These are phyloP conservation scores for Sparidentex hasta DNA, from an alignment of 2,797 vertebrate species.

Conservation along the genomic window DNA sequence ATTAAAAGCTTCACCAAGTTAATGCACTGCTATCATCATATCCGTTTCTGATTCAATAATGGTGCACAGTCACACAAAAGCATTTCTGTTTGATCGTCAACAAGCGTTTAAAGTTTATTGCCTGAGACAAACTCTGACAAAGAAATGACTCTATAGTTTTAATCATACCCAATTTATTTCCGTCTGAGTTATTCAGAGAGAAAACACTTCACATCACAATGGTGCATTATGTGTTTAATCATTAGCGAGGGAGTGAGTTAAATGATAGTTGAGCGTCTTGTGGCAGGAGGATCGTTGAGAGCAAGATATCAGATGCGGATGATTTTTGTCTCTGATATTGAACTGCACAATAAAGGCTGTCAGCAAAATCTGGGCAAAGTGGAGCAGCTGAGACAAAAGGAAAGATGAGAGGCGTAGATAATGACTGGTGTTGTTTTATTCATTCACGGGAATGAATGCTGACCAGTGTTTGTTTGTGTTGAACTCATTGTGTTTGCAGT, in stretches of 20 bases:
- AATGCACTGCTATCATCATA: constrained; percentile 30
- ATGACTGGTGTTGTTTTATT: constrained; percentile 79
- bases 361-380: constrained; percentile 74
- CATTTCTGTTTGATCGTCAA: constrained; percentile 41
- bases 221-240: constrained; percentile 64
- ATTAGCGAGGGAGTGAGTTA: constrained; percentile 56
- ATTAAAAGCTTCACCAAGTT: constrained; percentile 30
- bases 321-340: constrained; percentile 58
- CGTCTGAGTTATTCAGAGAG: constrained; percentile 48
- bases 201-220: constrained; percentile 42
- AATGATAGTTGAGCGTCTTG: constrained; percentile 51
- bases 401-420: constrained; percentile 74
- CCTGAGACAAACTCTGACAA: constrained; percentile 34
- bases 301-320: constrained; percentile 32
- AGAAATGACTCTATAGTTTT: constrained; percentile 39
- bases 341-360: constrained; percentile 65
- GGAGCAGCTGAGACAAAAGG: constrained; percentile 66
- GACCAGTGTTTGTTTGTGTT: constrained; percentile 79
- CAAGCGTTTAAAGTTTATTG: constrained; percentile 52
- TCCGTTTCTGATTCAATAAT: constrained; percentile 27
- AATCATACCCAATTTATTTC: constrained; percentile 53
- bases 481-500: constrained; percentile 75
- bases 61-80: constrained; percentile 15
- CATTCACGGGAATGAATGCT: constrained; percentile 71
- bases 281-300: constrained; percentile 44